A percentile compares a stretch with the other conserved stretches of the same genome.
These are phyloP conservation scores for Dinocampus coccinellae DNA, from an alignment of 2,888 invertebrate species.

Conservation along the genomic window DNA sequence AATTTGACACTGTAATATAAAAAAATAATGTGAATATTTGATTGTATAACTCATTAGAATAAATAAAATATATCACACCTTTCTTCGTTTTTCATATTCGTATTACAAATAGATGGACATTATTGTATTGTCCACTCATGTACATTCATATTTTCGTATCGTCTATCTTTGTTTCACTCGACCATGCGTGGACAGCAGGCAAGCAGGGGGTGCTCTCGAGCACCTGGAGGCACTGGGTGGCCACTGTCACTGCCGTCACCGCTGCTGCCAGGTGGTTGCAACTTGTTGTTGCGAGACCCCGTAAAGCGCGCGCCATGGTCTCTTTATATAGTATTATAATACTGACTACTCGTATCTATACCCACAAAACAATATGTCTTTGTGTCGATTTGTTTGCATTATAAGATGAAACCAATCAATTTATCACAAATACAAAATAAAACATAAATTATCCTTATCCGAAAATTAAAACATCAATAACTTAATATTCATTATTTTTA, in stretches of 20 bases:
- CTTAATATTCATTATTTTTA: no score
- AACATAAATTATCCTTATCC: neutral
- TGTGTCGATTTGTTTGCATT: conserved; percentile 13
- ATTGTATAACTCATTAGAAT: neutral
- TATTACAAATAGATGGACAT: neutral
- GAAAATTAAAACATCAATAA: neutral
- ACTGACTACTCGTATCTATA: conserved; percentile 33
- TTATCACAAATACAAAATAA: neutral
- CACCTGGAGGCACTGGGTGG: conserved; percentile 63
- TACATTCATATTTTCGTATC: neutral
- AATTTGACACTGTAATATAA: no score
- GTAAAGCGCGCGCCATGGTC: conserved; percentile 46
- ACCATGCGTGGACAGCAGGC: conserved; percentile 36
- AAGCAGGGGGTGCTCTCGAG: conserved; percentile 51
- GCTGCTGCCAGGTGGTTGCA: conserved; percentile 64
- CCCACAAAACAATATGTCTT: neutral
- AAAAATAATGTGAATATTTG: neutral
- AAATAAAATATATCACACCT: neutral
- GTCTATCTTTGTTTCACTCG: conserved; percentile 1
- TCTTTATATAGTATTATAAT: no score
- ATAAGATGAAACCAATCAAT: neutral
- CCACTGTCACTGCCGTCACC: no score
- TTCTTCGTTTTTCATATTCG: neutral
- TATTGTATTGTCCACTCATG: neutral
- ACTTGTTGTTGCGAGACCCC: conserved; percentile 61